Evolutionary conservation across 2,797 vertebrate species (phyloP).

Genomic region (Alca torda): DNA sequence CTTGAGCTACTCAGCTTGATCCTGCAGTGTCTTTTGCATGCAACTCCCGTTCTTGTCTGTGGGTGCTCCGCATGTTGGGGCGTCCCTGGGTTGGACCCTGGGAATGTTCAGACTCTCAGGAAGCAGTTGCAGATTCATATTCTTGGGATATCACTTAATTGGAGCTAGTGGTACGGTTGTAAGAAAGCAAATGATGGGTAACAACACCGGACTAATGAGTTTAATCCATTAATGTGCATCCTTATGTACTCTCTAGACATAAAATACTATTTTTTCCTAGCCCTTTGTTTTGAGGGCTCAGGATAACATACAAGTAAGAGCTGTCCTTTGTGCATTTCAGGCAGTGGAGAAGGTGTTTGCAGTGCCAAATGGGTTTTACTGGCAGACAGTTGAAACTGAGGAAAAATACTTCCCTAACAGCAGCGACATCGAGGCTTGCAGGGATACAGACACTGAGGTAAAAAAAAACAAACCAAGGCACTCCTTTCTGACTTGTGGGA

Average conservation of each 20-base stretch:
- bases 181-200: background rate
- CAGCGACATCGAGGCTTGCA: constrained; percentile 34
- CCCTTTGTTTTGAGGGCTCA: background rate
- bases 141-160: background rate
- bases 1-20: background rate
- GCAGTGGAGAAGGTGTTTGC: constrained; percentile 71
- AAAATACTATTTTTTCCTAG: background rate
- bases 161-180: background rate
- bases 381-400: constrained; percentile 78
- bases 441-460: constrained; percentile 71
- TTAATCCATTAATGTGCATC: background rate
- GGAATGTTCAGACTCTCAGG: background rate
- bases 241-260: background rate
- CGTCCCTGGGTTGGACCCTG: background rate
- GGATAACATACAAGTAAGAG: background rate
- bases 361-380: constrained; percentile 75
- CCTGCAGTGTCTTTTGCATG: background rate
- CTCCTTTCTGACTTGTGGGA: background rate
- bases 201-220: background rate
- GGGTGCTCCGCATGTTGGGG: background rate
- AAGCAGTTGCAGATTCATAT: background rate
- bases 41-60: background rate
- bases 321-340: constrained; percentile 65
- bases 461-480: background rate
- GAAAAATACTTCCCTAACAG: constrained; percentile 69